Percentiles rank a stretch among this genome's conserved stretches.
Conservation (phyloP, 2,797 vertebrate species). For the Dryobates pubescens region DNA sequence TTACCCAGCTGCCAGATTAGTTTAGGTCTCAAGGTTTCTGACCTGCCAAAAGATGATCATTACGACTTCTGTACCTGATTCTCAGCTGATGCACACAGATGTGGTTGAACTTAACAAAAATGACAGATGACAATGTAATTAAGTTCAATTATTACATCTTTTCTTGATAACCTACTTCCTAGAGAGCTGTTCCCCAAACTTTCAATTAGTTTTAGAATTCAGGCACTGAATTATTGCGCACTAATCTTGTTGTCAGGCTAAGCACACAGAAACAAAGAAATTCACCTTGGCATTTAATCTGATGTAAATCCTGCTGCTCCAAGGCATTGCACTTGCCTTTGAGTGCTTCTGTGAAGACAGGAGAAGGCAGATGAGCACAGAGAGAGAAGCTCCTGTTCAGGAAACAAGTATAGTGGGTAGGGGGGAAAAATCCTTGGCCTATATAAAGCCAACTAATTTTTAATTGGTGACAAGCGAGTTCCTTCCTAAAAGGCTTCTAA, state of each 20-base stretch:
- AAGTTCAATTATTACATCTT: background rate
- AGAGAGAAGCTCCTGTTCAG: background rate
- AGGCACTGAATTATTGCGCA: background rate
- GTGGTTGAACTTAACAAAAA: background rate
- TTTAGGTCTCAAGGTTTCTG: background rate
- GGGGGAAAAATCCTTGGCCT: background rate
- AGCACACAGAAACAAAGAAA: background rate
- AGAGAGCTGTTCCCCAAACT: background rate
- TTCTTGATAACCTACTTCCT: background rate
- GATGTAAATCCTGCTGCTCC: background rate
- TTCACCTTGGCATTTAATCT: background rate
- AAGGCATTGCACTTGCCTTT: background rate
- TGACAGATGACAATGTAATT: background rate
- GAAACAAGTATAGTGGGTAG: background rate
- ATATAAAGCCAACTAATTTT: background rate
- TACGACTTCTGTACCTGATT: background rate
- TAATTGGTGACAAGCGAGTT: background rate
- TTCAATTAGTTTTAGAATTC: slow-evolving; percentile 8
- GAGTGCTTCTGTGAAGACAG: background rate
- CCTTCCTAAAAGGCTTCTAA: background rate
- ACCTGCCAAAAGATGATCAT: background rate
- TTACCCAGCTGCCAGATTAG: background rate
- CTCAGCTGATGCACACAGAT: background rate
- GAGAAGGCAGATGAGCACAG: background rate
- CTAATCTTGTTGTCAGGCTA: background rate